A percentile compares a stretch with the other conserved stretches of the same genome.
Conservation (phyloP, 1,140 invertebrate genomes). For the Grapholita molesta region DNA sequence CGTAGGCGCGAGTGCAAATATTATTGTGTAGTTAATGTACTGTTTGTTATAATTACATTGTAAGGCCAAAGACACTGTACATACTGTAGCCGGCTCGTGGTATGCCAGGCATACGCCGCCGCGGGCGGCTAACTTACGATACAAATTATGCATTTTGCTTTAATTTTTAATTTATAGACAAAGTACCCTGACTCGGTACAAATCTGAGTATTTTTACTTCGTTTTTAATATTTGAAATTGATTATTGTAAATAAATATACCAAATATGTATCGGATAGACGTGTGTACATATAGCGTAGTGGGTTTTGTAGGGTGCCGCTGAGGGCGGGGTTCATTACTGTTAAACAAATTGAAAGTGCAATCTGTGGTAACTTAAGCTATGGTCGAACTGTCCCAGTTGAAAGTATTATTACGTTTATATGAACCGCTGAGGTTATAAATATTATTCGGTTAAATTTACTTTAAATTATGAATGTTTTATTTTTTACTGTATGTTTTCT, state of each 20-base stretch:
- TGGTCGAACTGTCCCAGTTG: constrained; percentile 64
- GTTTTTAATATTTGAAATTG: constrained; percentile 50
- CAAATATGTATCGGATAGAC: constrained; percentile 66
- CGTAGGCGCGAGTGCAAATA: constrained; percentile 35
- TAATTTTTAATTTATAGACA: constrained; percentile 54
- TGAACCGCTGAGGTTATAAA: constrained; percentile 72
- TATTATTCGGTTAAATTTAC: constrained; percentile 73
- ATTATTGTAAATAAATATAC: constrained; percentile 73
- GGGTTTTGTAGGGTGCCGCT: constrained; percentile 48
- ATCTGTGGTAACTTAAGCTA: constrained; percentile 71
- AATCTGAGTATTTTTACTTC: constrained; percentile 65
- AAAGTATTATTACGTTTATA: constrained; percentile 78
- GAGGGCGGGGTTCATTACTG: constrained; percentile 57
- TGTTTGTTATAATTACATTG: constrained; percentile 52
- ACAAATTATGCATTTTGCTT: constrained; percentile 74
- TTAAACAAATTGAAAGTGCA: constrained; percentile 71
- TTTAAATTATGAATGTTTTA: constrained; percentile 73
- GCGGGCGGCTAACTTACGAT: constrained; percentile 51
- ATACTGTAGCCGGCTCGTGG: constrained; percentile 40
- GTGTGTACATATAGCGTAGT: constrained; percentile 26
- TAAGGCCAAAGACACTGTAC: constrained; percentile 73
- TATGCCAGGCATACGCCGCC: constrained; percentile 36
- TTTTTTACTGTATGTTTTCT: constrained; percentile 69
- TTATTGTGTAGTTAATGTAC: constrained; percentile 39
- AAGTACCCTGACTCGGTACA: constrained; percentile 61